A percentile compares a stretch with the other conserved stretches of the same genome.
Conservation (phyloP, 2,888 invertebrate species). For the Camponotus fellah region DNA sequence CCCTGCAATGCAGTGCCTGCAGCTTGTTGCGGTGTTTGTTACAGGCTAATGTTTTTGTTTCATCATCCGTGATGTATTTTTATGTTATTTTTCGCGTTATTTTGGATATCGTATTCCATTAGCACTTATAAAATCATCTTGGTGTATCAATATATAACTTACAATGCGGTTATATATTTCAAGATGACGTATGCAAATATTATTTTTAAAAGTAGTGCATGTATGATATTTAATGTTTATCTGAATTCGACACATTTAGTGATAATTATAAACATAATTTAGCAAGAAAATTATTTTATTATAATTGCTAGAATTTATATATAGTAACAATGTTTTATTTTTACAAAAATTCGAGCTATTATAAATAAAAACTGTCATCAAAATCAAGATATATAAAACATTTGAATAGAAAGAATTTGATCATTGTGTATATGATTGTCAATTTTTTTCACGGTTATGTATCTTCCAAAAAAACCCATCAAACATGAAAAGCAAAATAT, state of each 20-base stretch:
- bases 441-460: background rate
- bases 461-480: background rate
- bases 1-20: background rate
- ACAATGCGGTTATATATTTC: background rate
- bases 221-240: background rate
- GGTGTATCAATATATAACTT: background rate
- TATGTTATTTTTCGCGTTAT: background rate
- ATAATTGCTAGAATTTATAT: background rate
- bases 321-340: background rate
- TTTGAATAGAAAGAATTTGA: constrained; percentile 7
- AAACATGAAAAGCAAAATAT: background rate
- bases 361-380: background rate
- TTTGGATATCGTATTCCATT: background rate
- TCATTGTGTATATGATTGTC: background rate
- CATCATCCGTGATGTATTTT: background rate
- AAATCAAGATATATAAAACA: background rate
- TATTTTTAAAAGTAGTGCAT: background rate
- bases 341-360: background rate
- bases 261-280: background rate
- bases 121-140: background rate
- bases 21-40: constrained; percentile 7
- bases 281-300: background rate
- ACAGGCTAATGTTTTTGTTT: background rate
- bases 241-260: background rate
- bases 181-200: background rate